These are phyloP conservation scores for Augochlora pura DNA, from an alignment of 1,140 invertebrate species.

Conservation along the genomic window DNA sequence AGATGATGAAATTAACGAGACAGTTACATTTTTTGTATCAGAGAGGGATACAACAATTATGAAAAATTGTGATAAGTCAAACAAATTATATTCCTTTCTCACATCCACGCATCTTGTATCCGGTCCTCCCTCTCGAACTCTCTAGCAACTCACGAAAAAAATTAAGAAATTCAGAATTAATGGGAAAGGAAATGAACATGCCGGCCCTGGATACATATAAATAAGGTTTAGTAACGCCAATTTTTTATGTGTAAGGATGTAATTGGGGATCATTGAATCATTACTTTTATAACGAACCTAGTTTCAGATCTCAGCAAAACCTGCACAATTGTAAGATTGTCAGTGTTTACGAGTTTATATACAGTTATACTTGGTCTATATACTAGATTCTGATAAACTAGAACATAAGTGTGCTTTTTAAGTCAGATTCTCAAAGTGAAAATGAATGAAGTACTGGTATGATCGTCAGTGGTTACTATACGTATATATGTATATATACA, in stretches of 20 bases:
- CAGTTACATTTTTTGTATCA: conserved; percentile 39
- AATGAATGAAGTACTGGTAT: conserved; percentile 31
- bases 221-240: conserved; percentile 69
- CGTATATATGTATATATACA: conserved; percentile 61
- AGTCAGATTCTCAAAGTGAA: conserved; percentile 32
- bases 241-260: conserved; percentile 73
- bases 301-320: conserved; percentile 36
- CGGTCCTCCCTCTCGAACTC: conserved; percentile 70
- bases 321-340: conserved; percentile 54
- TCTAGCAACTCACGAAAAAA: conserved; percentile 61
- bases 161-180: conserved; percentile 59
- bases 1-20: conserved; percentile 45
- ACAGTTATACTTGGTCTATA: conserved; percentile 54
- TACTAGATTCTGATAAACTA: conserved; percentile 46
- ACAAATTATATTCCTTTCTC: conserved; percentile 47
- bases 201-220: conserved; percentile 70
- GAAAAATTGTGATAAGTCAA: conserved; percentile 15
- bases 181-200: conserved; percentile 64
- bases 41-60: conserved; percentile 39
- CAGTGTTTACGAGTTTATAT: conserved; percentile 67
- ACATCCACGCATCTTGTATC: conserved; percentile 74
- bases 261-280: conserved; percentile 61
- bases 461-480: conserved; percentile 33
- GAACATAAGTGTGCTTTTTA: conserved; percentile 31
- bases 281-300: conserved; percentile 38